Conservation (phyloP, 2,888 invertebrate species). For the Esperia sulphurella region DNA sequence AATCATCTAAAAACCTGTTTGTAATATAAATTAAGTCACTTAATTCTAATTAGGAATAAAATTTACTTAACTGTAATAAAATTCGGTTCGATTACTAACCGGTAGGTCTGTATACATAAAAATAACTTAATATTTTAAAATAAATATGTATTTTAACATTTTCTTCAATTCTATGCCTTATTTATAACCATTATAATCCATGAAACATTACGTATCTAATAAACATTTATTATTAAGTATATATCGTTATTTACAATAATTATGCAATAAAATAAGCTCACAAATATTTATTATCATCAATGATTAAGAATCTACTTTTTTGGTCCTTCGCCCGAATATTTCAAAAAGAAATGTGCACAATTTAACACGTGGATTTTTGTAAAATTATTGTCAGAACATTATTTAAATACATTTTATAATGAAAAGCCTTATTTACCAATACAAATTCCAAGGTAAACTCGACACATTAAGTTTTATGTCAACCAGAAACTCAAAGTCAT, state of each 20-base stretch:
- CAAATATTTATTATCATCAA: slow-evolving; percentile 16
- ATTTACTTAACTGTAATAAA: neutral
- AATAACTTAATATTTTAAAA: neutral
- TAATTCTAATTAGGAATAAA: no score
- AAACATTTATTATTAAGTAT: neutral
- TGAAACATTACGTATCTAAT: neutral
- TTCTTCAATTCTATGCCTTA: neutral
- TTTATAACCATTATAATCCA: neutral
- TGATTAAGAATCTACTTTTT: slow-evolving; percentile 23
- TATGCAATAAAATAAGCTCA: slow-evolving; percentile 28
- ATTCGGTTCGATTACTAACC: neutral
- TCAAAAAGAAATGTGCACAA: slow-evolving; percentile 21
- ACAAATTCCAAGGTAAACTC: neutral
- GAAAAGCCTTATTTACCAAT: neutral
- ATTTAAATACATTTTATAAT: neutral
- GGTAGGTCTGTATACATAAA: neutral
- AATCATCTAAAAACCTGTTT: no score
- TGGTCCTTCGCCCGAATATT: slow-evolving; percentile 36
- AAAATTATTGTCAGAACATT: slow-evolving; percentile 16
- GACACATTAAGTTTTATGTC: no score
- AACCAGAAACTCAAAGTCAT: no score
- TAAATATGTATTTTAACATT: neutral
- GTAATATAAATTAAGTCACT: no score
- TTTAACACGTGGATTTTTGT: slow-evolving; percentile 23
- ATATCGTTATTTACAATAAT: slow-evolving; percentile 18